These are phyloP conservation scores for Diachrysia chrysitis DNA, from an alignment of 2,888 invertebrate genomes.

Conservation along the genomic window DNA sequence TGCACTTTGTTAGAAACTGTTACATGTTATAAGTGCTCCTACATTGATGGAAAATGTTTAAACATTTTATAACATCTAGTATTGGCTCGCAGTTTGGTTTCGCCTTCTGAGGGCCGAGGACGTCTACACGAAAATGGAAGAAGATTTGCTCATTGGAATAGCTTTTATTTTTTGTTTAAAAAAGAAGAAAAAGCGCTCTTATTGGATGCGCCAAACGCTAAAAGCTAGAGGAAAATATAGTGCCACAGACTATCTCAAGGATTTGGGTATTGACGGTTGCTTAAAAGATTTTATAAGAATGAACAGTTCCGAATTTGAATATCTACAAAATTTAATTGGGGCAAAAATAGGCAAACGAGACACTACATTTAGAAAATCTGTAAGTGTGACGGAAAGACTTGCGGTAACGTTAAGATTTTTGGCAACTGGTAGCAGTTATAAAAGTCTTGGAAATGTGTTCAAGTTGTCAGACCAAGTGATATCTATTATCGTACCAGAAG, in stretches of 20 bases:
- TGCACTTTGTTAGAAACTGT: slow-evolving; percentile 34
- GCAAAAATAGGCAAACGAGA: slow-evolving; percentile 44
- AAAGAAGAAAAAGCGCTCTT: slow-evolving; percentile 49
- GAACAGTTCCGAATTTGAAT: slow-evolving; percentile 53
- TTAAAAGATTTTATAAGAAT: slow-evolving; percentile 44
- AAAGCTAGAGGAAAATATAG: slow-evolving; percentile 49
- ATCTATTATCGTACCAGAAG: slow-evolving; percentile 57
- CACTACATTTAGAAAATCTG: slow-evolving; percentile 45
- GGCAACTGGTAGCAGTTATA: slow-evolving; percentile 57
- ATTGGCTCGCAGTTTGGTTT: slow-evolving; percentile 43
- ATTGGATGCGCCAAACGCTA: slow-evolving; percentile 55
- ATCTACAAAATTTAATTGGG: slow-evolving; percentile 51
- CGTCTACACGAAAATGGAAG: slow-evolving; percentile 52
- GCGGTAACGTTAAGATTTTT: slow-evolving; percentile 54
- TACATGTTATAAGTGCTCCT: slow-evolving; percentile 35
- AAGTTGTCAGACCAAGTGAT: slow-evolving; percentile 55
- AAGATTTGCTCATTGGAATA: slow-evolving; percentile 51
- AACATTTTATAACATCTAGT: slow-evolving; percentile 44
- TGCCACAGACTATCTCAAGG: slow-evolving; percentile 49
- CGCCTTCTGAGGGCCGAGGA: slow-evolving; percentile 34
- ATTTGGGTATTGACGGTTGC: slow-evolving; percentile 40
- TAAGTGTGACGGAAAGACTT: slow-evolving; percentile 43
- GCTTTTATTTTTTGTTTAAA: slow-evolving; percentile 52
- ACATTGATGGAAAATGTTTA: slow-evolving; percentile 34
- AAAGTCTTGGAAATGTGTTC: slow-evolving; percentile 57